Evolutionary conservation across 2,888 invertebrate species (phyloP).

Genomic region (Synanthedon myopaeformis): DNA sequence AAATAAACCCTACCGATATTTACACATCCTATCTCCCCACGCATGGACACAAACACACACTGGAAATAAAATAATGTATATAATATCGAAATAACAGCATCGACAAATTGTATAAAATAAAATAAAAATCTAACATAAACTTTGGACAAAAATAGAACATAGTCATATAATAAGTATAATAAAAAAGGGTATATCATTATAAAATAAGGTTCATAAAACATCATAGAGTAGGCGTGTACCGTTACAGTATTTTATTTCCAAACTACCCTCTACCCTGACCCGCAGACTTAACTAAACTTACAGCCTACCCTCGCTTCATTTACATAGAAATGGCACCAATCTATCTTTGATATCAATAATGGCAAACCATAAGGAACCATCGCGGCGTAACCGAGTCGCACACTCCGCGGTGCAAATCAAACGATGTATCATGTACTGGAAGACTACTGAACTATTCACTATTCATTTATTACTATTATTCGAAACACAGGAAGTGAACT

Average conservation of each 20-base stretch:
- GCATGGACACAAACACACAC: constrained; percentile 63
- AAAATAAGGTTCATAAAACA: too few species aligned
- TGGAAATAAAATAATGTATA: constrained; percentile 60
- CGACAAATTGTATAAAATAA: constrained; percentile 17
- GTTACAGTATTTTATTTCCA: constrained; percentile 62
- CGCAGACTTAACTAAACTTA: constrained; percentile 67
- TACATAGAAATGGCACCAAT: constrained; percentile 70
- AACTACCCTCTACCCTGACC: constrained; percentile 70
- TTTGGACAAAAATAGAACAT: constrained; percentile 25
- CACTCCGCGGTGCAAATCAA: constrained; percentile 28
- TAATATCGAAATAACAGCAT: constrained; percentile 31
- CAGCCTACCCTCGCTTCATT: constrained; percentile 53
- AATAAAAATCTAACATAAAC: constrained; percentile 20
- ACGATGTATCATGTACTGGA: constrained; percentile 58
- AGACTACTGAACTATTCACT: constrained; percentile 68
- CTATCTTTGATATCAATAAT: constrained; percentile 71
- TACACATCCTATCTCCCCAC: constrained; percentile 58
- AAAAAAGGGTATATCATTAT: too few species aligned
- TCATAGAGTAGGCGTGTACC: constrained; percentile 39
- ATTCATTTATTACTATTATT: constrained; percentile 52
- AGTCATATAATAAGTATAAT: constrained; percentile 29
- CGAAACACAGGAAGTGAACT: constrained; percentile 40
- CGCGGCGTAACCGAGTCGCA: constrained; percentile 47
- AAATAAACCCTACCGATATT: constrained; percentile 65
- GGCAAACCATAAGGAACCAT: constrained; percentile 68